These are phyloP conservation scores for Felis chaus DNA, from an alignment of 2,113 vertebrate genomes.

Conservation along the genomic window DNA sequence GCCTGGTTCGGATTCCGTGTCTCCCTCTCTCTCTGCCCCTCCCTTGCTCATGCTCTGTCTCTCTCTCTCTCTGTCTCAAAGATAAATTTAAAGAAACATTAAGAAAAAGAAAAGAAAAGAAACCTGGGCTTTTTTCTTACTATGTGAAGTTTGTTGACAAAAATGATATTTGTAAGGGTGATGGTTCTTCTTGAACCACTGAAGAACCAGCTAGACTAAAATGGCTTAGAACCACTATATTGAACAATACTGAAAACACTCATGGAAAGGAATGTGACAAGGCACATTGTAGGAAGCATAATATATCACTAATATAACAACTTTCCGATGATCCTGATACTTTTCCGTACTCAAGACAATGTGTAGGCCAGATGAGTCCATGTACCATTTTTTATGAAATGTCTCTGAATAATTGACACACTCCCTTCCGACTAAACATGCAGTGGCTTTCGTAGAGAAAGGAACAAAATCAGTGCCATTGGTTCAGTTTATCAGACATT, in stretches of 20 bases:
- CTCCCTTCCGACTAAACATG: background rate
- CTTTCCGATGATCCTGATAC: background rate
- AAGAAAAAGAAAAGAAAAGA: background rate
- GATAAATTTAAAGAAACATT: too few relatives aligned
- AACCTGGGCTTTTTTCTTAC: background rate
- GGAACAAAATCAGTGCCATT: background rate
- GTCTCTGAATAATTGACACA: background rate
- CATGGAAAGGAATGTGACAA: background rate
- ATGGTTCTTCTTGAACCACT: background rate
- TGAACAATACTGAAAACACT: background rate
- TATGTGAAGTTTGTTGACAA: background rate
- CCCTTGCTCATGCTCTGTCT: too few relatives aligned
- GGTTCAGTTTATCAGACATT: background rate
- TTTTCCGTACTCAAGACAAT: background rate
- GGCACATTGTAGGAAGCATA: background rate
- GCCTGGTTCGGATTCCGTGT: too few relatives aligned
- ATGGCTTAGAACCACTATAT: background rate
- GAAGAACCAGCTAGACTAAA: background rate
- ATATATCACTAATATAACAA: background rate
- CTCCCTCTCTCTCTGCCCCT: too few relatives aligned
- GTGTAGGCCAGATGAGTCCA: background rate
- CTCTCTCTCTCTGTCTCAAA: too few relatives aligned
- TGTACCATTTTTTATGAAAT: background rate
- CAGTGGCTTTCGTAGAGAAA: background rate
- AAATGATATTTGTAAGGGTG: background rate